Evolutionary conservation across 2,888 invertebrate genomes (phyloP).

Genomic region (Gymnosoma rotundatum): DNA sequence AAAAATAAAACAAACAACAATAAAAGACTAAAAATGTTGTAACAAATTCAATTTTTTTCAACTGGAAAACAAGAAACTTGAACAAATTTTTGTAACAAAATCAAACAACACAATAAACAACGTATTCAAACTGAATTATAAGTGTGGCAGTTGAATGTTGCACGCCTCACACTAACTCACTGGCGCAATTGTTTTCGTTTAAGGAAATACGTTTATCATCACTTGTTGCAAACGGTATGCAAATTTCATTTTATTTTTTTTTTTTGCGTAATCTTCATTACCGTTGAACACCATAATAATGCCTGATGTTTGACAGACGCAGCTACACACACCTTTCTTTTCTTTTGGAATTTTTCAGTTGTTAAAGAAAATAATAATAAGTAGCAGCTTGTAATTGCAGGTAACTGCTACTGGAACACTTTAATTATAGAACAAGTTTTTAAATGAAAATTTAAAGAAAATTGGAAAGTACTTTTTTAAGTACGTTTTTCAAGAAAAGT

Average conservation of each 20-base stretch:
- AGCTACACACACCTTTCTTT: conserved; percentile 41
- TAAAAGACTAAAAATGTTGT: conserved; percentile 37
- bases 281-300: conserved; percentile 40
- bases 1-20: conserved; percentile 4
- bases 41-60: conserved; percentile 32
- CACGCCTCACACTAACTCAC: conserved; percentile 6
- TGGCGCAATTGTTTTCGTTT: conserved; percentile 31
- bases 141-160: conserved; percentile 46
- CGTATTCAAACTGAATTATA: conserved; percentile 37
- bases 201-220: conserved; percentile 70
- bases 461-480: too few relatives aligned
- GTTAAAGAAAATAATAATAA: conserved; percentile 15
- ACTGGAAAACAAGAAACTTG: conserved; percentile 55
- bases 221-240: conserved; percentile 66
- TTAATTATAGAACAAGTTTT: conserved; percentile 47
- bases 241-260: conserved; percentile 35
- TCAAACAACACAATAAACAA: conserved; percentile 18
- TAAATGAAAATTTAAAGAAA: neutral
- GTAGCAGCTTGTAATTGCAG: conserved; percentile 42
- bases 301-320: conserved; percentile 51
- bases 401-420: conserved; percentile 45
- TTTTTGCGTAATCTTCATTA: neutral
- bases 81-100: conserved; percentile 57
- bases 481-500: too few relatives aligned
- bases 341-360: conserved; percentile 38